phyloP scores from a whole-genome alignment of 2,113 vertebrate species.

The Tachysurus vachellii region DNA sequence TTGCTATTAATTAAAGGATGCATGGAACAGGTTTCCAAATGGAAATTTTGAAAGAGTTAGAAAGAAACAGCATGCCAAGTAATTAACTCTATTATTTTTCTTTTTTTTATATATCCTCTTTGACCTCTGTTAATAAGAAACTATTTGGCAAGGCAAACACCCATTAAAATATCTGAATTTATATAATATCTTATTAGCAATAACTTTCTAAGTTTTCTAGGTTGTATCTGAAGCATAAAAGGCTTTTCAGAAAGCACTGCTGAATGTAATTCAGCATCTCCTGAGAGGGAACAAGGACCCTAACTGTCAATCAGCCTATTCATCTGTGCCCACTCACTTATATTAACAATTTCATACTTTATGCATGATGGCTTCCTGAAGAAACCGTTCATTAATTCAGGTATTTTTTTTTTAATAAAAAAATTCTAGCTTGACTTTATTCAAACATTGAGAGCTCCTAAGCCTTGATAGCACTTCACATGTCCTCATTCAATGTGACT shows the following conservation, averaged over 20 bases:
- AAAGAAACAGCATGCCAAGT: background rate
- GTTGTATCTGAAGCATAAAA: conserved; percentile 32
- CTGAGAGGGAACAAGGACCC: conserved; percentile 37
- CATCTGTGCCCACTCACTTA: conserved; percentile 11
- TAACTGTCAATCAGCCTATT: conserved; percentile 38
- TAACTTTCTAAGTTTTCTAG: background rate
- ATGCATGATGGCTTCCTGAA: conserved; percentile 24
- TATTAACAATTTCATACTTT: conserved; percentile 40
- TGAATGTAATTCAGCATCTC: conserved; percentile 20
- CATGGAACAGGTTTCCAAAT: conserved; percentile 33
- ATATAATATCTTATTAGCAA: background rate
- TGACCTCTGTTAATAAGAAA: conserved; percentile 14
- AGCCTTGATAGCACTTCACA: background rate
- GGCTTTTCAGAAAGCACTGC: conserved; percentile 23
- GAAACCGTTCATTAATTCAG: conserved; percentile 27
- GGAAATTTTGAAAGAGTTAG: conserved; percentile 12
- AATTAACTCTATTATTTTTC: conserved; percentile 2
- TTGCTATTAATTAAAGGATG: conserved; percentile 14
- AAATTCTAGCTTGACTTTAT: conserved; percentile 15
- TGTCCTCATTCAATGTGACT: background rate
- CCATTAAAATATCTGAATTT: background rate
- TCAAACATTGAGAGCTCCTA: conserved; percentile 27
- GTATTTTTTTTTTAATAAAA: background rate
- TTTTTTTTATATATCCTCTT: background rate
- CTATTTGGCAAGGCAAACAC: background rate